A percentile compares a stretch with the other conserved stretches of the same genome.
Conservation (phyloP, 2,888 invertebrate genomes). For the Platypus cylindrus region DNA sequence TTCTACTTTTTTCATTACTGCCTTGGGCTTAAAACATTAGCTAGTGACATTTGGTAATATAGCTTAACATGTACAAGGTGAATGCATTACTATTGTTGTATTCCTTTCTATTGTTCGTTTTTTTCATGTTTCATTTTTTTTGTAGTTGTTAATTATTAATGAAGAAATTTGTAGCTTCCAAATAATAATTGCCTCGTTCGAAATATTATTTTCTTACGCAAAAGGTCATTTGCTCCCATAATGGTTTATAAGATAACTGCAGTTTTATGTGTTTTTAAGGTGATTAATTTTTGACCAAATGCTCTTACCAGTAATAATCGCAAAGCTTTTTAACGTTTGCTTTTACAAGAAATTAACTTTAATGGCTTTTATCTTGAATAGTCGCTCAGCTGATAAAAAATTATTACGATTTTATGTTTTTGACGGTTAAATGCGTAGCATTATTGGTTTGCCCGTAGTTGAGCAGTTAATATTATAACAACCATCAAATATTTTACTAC, state of each 20-base stretch:
- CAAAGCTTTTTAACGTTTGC: constrained; percentile 16
- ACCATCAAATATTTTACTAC: no score
- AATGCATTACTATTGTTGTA: no score
- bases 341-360: constrained; percentile 17
- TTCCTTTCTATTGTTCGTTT: no score
- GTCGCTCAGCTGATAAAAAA: constrained; percentile 15
- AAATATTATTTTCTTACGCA: constrained; percentile 6
- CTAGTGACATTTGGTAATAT: no score
- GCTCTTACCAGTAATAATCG: constrained; percentile 16
- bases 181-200: constrained; percentile 6
- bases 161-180: no score
- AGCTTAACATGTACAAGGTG: no score
- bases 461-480: constrained; percentile 6
- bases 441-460: constrained; percentile 9
- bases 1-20: no score
- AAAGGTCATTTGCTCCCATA: constrained; percentile 14
- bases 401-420: constrained; percentile 15
- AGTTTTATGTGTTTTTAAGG: constrained; percentile 16
- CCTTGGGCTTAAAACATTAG: no score
- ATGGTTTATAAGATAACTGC: constrained; percentile 16
- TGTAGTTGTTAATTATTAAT: no score
- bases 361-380: constrained; percentile 15
- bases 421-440: constrained; percentile 12
- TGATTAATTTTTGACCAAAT: no score
- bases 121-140: no score